A percentile compares a stretch with the other conserved stretches of the same genome.
These are phyloP conservation scores for Cranoglanis bouderius DNA, from an alignment of 2,113 vertebrate genomes.

Conservation along the genomic window DNA sequence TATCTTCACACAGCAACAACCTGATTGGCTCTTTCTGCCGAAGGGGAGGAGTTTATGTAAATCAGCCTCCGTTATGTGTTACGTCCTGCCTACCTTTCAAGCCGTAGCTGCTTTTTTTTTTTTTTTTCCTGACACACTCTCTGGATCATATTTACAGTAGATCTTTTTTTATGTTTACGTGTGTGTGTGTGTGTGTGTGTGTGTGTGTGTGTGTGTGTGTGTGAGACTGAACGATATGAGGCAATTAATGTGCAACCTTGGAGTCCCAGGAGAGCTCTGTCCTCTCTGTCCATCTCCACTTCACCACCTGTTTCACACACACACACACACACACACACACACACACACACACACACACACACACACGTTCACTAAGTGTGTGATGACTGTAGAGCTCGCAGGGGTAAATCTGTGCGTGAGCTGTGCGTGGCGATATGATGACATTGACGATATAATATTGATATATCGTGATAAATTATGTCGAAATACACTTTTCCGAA, in stretches of 20 bases:
- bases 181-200: slow-evolving; percentile 42
- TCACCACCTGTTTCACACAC: slow-evolving; percentile 6
- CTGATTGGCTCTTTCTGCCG: neutral
- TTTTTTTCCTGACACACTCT: neutral
- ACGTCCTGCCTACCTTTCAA: neutral
- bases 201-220: slow-evolving; percentile 20
- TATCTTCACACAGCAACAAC: too few species aligned
- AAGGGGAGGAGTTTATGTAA: neutral
- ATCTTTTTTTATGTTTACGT: slow-evolving; percentile 47
- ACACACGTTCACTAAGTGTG: neutral
- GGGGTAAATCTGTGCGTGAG: neutral
- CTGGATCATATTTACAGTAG: neutral
- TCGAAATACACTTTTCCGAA: too few species aligned
- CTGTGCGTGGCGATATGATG: neutral
- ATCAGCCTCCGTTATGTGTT: too few species aligned
- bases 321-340: slow-evolving; percentile 17
- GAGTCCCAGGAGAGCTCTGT: neutral
- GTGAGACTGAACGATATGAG: neutral
- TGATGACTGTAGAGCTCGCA: neutral
- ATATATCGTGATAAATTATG: neutral
- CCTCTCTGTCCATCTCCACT: neutral
- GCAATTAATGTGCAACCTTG: slow-evolving; percentile 27
- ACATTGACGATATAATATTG: neutral
- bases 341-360: slow-evolving; percentile 22
- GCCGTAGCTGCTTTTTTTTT: neutral